These are phyloP conservation scores for Gopherus flavomarginatus DNA, from an alignment of 2,113 vertebrate species.

Conservation along the genomic window DNA sequence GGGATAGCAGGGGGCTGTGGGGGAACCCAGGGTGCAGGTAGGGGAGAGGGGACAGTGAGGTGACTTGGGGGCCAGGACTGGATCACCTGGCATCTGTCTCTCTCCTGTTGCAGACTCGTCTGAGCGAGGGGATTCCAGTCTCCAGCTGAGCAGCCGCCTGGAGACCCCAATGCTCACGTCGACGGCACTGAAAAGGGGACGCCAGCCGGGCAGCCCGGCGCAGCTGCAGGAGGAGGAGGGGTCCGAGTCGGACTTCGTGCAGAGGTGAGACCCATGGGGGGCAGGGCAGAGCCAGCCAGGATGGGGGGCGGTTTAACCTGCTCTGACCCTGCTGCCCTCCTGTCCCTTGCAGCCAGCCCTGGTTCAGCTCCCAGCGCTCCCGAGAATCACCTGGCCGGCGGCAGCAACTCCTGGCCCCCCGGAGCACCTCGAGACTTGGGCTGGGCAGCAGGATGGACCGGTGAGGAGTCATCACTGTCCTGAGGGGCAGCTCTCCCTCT, in stretches of 20 bases:
- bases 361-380: not conserved
- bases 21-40: no score
- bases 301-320: not conserved
- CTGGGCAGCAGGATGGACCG: constrained; percentile 30
- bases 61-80: not conserved
- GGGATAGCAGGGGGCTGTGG: no score
- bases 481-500: not conserved
- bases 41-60: no score
- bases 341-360: constrained; percentile 15
- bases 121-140: not conserved
- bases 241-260: constrained; percentile 74
- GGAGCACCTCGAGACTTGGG: not conserved
- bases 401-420: not conserved
- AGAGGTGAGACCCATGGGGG: constrained; percentile 54
- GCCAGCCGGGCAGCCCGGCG: not conserved
- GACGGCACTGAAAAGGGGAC: constrained; percentile 69
- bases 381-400: accelerated
- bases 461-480: constrained; percentile 28
- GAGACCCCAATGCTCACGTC: constrained; percentile 79
- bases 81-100: no score
- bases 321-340: not conserved
- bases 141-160: constrained; percentile 60
- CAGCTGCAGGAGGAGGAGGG: constrained; percentile 26
- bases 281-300: not conserved
- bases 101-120: constrained; percentile 13